A percentile compares a stretch with the other conserved stretches of the same genome.
Evolutionary conservation across 2,888 invertebrate genomes (phyloP).

Genomic region (Pecten maximus): DNA sequence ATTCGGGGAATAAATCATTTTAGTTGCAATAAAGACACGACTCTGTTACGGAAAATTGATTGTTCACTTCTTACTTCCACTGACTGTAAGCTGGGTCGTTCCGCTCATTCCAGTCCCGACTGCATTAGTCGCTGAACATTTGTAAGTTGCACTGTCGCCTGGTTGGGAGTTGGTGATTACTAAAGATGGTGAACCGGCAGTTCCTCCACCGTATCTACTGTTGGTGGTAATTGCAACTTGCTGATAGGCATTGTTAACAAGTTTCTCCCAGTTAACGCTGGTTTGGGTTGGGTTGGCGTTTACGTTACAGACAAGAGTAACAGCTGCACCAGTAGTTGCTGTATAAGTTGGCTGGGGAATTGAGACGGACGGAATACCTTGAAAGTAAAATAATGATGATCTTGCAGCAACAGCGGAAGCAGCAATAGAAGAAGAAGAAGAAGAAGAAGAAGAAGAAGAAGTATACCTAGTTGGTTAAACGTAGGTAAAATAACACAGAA

Average conservation of each 20-base stretch:
- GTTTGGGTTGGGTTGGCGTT: conserved; percentile 38
- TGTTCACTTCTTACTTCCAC: neutral
- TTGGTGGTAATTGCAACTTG: neutral
- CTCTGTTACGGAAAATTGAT: too few species aligned
- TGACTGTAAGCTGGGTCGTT: neutral
- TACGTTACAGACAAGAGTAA: conserved; percentile 32
- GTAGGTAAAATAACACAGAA: too few species aligned
- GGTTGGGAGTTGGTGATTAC: neutral
- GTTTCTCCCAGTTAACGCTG: neutral
- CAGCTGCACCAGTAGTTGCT: neutral
- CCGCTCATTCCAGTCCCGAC: neutral
- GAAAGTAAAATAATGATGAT: neutral
- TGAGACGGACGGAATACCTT: conserved; percentile 36
- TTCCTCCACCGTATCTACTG: neutral
- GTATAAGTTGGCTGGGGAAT: conserved; percentile 15
- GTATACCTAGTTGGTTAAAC: too few species aligned
- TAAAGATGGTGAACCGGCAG: neutral
- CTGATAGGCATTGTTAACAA: neutral
- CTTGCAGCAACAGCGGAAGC: neutral
- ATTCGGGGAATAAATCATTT: too few species aligned
- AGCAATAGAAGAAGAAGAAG: neutral
- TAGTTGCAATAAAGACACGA: too few species aligned
- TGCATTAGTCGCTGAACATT: neutral
- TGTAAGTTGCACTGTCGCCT: neutral
- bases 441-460: neutral